Evolutionary conservation across 2,113 vertebrate species (phyloP).

Genomic region (human): GRCh38 chr3:55544001-55544500

Average conservation of each 20-base stretch:
- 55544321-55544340: conserved; percentile 37
- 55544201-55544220: background rate
- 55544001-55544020: background rate
- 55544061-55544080: background rate
- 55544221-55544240: background rate
- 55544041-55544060: background rate
- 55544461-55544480: background rate
- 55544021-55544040: background rate
- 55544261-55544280: background rate
- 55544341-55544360: background rate
- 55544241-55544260: background rate
- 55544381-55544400: conserved; percentile 29
- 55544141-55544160: background rate
- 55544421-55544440: conserved; percentile 32
- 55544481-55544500: background rate
- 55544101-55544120: background rate
- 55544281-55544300: background rate
- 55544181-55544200: background rate
- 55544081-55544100: background rate
- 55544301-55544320: background rate
- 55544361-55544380: conserved; percentile 49
- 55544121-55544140: background rate
- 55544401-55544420: background rate
- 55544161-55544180: background rate
- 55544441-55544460: background rate